Conservation (phyloP, 2,888 invertebrate species). For the Heliothis peltigera region DNA sequence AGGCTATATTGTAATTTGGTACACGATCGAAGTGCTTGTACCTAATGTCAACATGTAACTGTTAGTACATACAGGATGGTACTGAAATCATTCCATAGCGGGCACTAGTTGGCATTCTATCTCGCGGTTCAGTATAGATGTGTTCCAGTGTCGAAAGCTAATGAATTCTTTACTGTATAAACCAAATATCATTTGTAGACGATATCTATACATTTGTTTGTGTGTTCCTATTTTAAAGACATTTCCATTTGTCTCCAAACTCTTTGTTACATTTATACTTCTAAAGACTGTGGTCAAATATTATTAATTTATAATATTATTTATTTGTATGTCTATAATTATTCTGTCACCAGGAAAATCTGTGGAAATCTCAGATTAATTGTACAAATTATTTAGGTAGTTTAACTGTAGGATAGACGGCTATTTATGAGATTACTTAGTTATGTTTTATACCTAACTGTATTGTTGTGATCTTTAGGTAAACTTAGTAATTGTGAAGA, state of each 20-base stretch:
- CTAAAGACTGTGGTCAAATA: conserved; percentile 87
- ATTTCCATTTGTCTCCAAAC: conserved; percentile 75
- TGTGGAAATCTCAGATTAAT: conserved; percentile 81
- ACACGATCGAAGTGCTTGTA: conserved; percentile 72
- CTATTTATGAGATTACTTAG: conserved; percentile 90
- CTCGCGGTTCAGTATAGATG: conserved; percentile 59
- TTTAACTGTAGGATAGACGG: conserved; percentile 79
- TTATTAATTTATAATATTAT: conserved; percentile 87
- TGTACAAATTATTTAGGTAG: conserved; percentile 89
- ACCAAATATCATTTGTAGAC: conserved; percentile 80
- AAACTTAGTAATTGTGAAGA: conserved; percentile 81
- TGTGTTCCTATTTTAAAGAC: conserved; percentile 87
- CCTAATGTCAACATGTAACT: conserved; percentile 51
- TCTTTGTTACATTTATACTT: conserved; percentile 79
- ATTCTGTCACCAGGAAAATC: conserved; percentile 79
- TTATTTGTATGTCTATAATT: conserved; percentile 87
- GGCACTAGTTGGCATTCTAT: conserved; percentile 66
- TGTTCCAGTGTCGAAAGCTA: conserved; percentile 63
- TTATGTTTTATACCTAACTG: conserved; percentile 79
- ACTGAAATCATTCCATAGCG: conserved; percentile 80
- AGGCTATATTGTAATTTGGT: conserved; percentile 78
- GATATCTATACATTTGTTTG: conserved; percentile 72
- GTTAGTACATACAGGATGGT: conserved; percentile 63
- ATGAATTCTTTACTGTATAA: conserved; percentile 72
- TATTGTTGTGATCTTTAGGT: conserved; percentile 87